Evolutionary conservation across 2,888 invertebrate genomes (phyloP).

Genomic region (Eristalis tenax): DNA sequence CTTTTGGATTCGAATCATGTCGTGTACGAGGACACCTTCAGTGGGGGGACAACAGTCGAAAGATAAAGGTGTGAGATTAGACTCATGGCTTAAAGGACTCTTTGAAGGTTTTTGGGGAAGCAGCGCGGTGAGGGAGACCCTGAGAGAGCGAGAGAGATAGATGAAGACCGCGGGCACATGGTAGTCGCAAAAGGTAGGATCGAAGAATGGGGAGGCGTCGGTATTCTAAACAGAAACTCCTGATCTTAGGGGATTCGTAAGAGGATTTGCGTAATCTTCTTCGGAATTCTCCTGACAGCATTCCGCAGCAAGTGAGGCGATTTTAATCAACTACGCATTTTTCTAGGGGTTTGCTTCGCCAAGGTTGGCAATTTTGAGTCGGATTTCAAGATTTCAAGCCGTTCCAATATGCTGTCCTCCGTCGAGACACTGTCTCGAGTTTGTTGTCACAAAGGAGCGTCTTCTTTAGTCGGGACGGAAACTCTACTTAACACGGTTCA

Average conservation of each 20-base stretch:
- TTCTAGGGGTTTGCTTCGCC: neutral
- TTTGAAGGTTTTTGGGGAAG: neutral
- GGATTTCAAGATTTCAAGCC: too few species aligned
- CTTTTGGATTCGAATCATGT: constrained; percentile 10
- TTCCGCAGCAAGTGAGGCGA: neutral
- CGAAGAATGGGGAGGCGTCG: neutral
- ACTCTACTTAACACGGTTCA: too few species aligned
- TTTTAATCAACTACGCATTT: neutral
- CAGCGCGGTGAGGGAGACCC: too few species aligned
- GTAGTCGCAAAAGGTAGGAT: neutral
- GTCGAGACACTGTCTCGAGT: too few species aligned
- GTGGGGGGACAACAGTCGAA: neutral
- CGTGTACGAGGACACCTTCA: neutral
- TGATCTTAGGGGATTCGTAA: neutral
- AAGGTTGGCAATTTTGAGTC: too few species aligned
- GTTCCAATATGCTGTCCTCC: too few species aligned
- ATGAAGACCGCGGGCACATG: neutral
- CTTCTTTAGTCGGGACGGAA: too few species aligned
- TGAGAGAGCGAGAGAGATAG: too few species aligned
- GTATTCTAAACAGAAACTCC: neutral
- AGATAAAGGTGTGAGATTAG: constrained; percentile 25
- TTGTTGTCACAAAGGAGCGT: too few species aligned
- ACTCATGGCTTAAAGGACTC: constrained; percentile 9
- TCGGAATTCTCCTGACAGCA: neutral
- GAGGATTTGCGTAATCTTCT: neutral